These are phyloP conservation scores for Oxystoma pomonae DNA, from an alignment of 2,888 invertebrate species.

Conservation along the genomic window DNA sequence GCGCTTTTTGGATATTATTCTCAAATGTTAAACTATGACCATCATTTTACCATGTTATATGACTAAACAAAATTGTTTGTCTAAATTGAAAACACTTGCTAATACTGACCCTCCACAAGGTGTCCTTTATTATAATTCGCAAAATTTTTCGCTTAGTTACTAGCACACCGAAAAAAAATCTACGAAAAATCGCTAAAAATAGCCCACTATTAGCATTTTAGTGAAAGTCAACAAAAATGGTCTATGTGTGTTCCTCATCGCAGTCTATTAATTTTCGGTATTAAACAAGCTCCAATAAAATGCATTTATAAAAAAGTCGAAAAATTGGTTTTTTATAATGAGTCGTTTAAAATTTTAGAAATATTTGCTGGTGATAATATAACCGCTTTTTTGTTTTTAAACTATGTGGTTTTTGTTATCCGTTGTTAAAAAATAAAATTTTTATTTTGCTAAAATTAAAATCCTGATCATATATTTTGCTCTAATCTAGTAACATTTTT, in stretches of 20 bases:
- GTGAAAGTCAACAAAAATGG: neutral
- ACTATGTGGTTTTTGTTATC: neutral
- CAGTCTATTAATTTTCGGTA: neutral
- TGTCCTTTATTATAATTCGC: neutral
- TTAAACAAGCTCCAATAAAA: neutral
- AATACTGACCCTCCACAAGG: neutral
- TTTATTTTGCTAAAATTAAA: no score
- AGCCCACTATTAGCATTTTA: neutral
- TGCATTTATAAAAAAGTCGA: neutral
- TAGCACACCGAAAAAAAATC: neutral
- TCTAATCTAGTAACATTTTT: no score
- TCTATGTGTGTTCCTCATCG: neutral
- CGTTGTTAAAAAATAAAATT: neutral
- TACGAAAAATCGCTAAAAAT: neutral
- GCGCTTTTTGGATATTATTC: no score
- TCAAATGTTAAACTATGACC: no score
- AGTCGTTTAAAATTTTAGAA: neutral
- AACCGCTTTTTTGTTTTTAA: neutral
- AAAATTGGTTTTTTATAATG: neutral
- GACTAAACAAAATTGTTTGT: no score
- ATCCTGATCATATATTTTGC: no score
- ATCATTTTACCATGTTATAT: no score
- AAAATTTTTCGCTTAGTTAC: neutral
- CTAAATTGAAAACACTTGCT: no score
- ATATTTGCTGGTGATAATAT: neutral